phyloP scores from a whole-genome alignment of 1,140 invertebrate genomes.

The Planococcus citri region DNA sequence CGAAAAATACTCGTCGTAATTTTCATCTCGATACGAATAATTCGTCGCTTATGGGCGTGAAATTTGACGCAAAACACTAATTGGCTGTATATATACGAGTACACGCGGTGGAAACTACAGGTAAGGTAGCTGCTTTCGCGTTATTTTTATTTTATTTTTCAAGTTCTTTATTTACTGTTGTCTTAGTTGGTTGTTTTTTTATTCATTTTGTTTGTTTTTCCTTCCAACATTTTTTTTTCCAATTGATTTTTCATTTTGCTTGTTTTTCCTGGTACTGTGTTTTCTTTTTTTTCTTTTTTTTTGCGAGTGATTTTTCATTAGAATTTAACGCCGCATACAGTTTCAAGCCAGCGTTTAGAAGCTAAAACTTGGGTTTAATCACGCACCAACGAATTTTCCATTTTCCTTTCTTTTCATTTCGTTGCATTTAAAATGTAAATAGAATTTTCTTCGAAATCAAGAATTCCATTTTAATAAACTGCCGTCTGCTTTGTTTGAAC shows the following conservation, averaged over 20 bases:
- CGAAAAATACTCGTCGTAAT: neutral
- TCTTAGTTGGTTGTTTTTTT: slow-evolving; percentile 12
- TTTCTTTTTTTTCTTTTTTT: no score
- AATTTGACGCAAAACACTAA: neutral
- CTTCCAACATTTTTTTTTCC: slow-evolving; percentile 5
- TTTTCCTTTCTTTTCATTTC: slow-evolving; percentile 20
- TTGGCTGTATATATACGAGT: neutral
- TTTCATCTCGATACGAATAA: neutral
- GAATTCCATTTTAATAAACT: slow-evolving; percentile 20
- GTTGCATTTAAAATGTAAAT: slow-evolving; percentile 20
- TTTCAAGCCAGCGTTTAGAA: slow-evolving; percentile 19
- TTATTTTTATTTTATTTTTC: neutral
- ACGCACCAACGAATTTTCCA: slow-evolving; percentile 20
- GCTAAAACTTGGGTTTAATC: slow-evolving; percentile 12
- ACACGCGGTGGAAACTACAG: no score
- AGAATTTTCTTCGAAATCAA: slow-evolving; percentile 20
- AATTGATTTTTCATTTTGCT: slow-evolving; percentile 20
- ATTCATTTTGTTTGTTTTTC: slow-evolving; percentile 11
- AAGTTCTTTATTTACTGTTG: slow-evolving; percentile 13
- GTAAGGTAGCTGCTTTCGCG: neutral
- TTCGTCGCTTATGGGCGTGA: neutral
- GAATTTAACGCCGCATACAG: slow-evolving; percentile 20
- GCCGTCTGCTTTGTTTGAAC: slow-evolving; percentile 19
- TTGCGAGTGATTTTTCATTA: slow-evolving; percentile 18
- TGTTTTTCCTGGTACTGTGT: slow-evolving; percentile 18